phyloP scores from a whole-genome alignment of 2,113 vertebrate species.

The Platycercus adscitus region DNA sequence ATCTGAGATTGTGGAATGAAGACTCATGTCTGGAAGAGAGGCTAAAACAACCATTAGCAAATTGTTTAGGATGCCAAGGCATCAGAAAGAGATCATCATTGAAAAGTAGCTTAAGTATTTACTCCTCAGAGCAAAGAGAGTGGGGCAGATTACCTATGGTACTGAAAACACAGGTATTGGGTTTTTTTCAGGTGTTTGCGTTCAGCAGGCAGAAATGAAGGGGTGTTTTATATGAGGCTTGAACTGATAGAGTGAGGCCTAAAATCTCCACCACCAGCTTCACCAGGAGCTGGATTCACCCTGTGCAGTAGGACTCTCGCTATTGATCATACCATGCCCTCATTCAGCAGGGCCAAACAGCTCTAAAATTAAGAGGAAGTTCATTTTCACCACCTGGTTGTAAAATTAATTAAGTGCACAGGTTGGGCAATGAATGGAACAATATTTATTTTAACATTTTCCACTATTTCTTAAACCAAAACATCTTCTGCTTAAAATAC shows the following conservation, averaged over 20 bases:
- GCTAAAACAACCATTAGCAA: not conserved
- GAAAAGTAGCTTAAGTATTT: not conserved
- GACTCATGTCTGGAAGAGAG: not conserved
- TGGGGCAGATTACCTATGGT: not conserved
- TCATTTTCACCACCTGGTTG: constrained; percentile 29
- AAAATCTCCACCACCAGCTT: not conserved
- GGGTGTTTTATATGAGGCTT: not conserved
- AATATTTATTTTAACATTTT: constrained; percentile 61
- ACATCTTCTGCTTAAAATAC: constrained; percentile 47
- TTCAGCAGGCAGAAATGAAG: not conserved
- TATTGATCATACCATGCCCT: not conserved
- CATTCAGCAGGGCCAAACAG: not conserved
- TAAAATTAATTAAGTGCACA: constrained; percentile 49
- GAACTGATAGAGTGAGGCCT: not conserved
- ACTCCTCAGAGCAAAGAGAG: not conserved
- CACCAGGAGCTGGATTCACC: not conserved
- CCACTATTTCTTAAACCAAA: constrained; percentile 37
- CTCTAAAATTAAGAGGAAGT: constrained; percentile 2
- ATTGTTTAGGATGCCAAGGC: not conserved
- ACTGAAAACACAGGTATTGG: not conserved
- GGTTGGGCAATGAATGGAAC: not conserved
- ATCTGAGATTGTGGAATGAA: constrained; percentile 1
- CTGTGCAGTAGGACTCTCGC: rapidly evolving
- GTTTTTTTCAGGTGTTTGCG: not conserved
- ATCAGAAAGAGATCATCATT: not conserved